A percentile compares a stretch with the other conserved stretches of the same genome.
Conservation (phyloP, 2,888 invertebrate genomes). For the Torymus tubicola region DNA sequence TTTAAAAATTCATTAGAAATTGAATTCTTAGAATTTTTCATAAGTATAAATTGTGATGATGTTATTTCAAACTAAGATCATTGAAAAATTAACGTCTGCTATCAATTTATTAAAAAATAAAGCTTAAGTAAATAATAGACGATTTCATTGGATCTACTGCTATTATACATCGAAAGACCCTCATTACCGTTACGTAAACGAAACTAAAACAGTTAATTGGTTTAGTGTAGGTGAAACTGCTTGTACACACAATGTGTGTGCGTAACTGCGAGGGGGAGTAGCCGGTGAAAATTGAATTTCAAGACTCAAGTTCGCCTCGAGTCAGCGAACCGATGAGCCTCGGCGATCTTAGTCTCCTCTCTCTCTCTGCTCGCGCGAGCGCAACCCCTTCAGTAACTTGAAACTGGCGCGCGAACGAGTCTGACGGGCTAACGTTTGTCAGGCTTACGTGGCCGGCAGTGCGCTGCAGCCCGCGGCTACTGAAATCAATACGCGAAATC, state of each 20-base stretch:
- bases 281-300: slow-evolving; percentile 39
- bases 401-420: slow-evolving; percentile 51
- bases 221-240: slow-evolving; percentile 27
- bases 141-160: too few relatives aligned
- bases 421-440: slow-evolving; percentile 52
- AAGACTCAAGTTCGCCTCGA: slow-evolving; percentile 43
- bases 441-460: slow-evolving; percentile 37
- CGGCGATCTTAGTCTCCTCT: neutral
- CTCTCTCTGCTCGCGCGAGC: neutral
- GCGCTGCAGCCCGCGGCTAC: slow-evolving; percentile 21
- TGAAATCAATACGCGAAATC: slow-evolving; percentile 60
- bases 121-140: too few relatives aligned
- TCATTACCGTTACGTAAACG: slow-evolving; percentile 18
- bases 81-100: too few relatives aligned
- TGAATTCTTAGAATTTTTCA: too few relatives aligned
- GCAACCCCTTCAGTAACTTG: slow-evolving; percentile 58
- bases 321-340: slow-evolving; percentile 31
- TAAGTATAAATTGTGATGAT: too few relatives aligned
- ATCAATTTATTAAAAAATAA: too few relatives aligned
- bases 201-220: slow-evolving; percentile 34
- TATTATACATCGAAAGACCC: too few relatives aligned
- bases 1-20: too few relatives aligned
- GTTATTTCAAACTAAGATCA: too few relatives aligned
- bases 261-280: neutral
- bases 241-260: slow-evolving; percentile 11